phyloP scores from a whole-genome alignment of 2,888 invertebrate genomes.

The Rhaphigaster nebulosa region DNA sequence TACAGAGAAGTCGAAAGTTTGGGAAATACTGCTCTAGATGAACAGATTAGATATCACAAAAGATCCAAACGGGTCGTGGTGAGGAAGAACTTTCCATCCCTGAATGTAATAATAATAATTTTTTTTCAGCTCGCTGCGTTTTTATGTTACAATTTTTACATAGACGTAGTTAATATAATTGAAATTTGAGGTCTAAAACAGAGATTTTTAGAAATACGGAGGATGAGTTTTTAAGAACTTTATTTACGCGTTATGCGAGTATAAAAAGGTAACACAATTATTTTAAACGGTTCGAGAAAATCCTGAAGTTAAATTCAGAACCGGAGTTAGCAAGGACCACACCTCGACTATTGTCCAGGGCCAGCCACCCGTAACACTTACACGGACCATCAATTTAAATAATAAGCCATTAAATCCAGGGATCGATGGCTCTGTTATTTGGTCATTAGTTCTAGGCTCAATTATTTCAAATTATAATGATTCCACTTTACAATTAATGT shows the following conservation, averaged over 20 bases:
- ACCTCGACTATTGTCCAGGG: slow-evolving; percentile 42
- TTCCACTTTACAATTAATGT: slow-evolving; percentile 27
- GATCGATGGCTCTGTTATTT: not conserved
- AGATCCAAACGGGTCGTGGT: too few relatives aligned
- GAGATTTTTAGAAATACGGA: not conserved
- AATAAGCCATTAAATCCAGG: slow-evolving; percentile 44
- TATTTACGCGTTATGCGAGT: not conserved
- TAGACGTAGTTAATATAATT: too few relatives aligned
- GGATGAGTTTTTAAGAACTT: not conserved
- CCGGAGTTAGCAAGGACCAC: not conserved
- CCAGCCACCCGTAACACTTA: slow-evolving; percentile 42
- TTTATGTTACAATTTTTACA: too few relatives aligned
- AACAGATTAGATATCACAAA: too few relatives aligned
- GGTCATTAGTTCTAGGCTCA: not conserved
- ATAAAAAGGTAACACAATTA: not conserved
- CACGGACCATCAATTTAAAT: slow-evolving; percentile 59
- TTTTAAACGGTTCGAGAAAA: not conserved
- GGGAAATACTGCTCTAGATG: too few relatives aligned
- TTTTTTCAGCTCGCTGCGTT: too few relatives aligned
- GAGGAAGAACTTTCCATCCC: too few relatives aligned
- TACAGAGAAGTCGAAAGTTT: too few relatives aligned
- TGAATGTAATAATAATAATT: too few relatives aligned
- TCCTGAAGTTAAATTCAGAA: not conserved
- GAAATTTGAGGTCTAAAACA: not conserved
- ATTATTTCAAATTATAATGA: not conserved